Conservation (phyloP, 30 jellyfish, hydroid and myxozoan species). For the Cassiopea xamachana region DNA sequence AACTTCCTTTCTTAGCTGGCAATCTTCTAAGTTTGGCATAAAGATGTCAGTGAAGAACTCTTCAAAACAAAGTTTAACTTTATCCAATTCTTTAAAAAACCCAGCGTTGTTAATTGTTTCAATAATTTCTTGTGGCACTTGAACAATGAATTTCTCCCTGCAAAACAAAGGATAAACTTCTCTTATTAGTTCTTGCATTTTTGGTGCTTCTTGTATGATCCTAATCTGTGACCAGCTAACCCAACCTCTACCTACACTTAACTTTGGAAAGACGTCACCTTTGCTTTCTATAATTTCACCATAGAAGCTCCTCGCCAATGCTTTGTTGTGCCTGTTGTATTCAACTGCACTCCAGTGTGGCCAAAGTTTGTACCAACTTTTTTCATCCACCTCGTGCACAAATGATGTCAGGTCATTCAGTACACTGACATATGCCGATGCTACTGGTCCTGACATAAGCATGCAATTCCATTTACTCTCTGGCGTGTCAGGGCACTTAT, state of each 20-base stretch:
- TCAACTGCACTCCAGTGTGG: not conserved
- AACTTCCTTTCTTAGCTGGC: not conserved
- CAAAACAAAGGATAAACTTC: not conserved
- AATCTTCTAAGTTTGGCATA: slow-evolving; percentile 15
- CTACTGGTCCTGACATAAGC: slow-evolving; percentile 52
- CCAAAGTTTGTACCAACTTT: slow-evolving; percentile 42
- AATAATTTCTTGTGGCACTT: slow-evolving; percentile 25
- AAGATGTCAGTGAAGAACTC: slow-evolving; percentile 31
- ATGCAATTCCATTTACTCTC: slow-evolving; percentile 45
- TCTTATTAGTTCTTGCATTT: slow-evolving; percentile 4
- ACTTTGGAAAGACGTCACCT: not conserved
- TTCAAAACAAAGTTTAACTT: not conserved
- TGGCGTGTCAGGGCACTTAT: slow-evolving; percentile 7
- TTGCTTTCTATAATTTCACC: not conserved
- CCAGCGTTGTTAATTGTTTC: slow-evolving; percentile 34
- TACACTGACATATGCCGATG: slow-evolving; percentile 37
- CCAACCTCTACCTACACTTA: not conserved
- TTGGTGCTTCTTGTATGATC: slow-evolving; percentile 2
- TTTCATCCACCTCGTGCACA: not conserved
- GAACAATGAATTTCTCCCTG: not conserved
- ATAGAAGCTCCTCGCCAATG: slow-evolving; percentile 25
- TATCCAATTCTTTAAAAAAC: slow-evolving; percentile 4
- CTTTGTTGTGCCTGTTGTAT: not conserved
- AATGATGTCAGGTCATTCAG: slow-evolving; percentile 12
- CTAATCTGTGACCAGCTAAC: slow-evolving; percentile 28